Percentiles rank a stretch among this genome's conserved stretches.
Evolutionary conservation across 2,888 invertebrate genomes (phyloP).

Genomic region (Apamea monoglypha): DNA sequence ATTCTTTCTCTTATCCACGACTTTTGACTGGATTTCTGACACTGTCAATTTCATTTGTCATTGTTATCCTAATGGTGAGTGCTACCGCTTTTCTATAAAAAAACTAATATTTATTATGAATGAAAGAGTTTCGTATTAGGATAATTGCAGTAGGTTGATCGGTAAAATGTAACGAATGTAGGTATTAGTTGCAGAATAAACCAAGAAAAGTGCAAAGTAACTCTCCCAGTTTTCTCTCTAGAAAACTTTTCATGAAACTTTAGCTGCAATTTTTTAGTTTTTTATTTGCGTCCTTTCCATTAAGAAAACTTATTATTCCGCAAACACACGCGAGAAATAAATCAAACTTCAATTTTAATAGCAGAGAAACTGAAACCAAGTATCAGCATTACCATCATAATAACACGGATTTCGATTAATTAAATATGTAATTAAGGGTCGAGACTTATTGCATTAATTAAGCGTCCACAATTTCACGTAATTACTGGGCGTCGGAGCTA

Average conservation of each 20-base stretch:
- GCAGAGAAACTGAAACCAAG: conserved; percentile 28
- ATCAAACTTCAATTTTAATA: conserved; percentile 11
- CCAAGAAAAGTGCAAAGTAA: background rate
- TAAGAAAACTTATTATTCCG: background rate
- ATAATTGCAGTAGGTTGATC: background rate
- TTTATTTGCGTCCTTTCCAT: background rate
- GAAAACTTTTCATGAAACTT: conserved; percentile 6
- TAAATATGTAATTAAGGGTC: conserved; percentile 47
- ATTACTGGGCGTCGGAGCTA: conserved; percentile 50
- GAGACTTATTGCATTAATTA: conserved; percentile 60
- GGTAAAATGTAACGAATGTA: background rate
- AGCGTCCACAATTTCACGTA: conserved; percentile 48
- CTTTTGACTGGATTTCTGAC: background rate
- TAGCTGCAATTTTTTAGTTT: background rate
- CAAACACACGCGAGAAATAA: background rate
- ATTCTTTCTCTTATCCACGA: background rate
- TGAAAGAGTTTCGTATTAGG: background rate
- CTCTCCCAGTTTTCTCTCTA: background rate
- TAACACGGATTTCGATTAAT: conserved; percentile 44
- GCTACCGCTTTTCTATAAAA: background rate
- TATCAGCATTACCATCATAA: conserved; percentile 28
- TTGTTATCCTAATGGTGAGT: background rate
- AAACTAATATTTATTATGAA: background rate
- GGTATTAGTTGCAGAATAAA: background rate
- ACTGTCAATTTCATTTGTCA: background rate